These are phyloP conservation scores for Platichthys stellatus DNA, from an alignment of 2,113 vertebrate species.

Conservation along the genomic window DNA sequence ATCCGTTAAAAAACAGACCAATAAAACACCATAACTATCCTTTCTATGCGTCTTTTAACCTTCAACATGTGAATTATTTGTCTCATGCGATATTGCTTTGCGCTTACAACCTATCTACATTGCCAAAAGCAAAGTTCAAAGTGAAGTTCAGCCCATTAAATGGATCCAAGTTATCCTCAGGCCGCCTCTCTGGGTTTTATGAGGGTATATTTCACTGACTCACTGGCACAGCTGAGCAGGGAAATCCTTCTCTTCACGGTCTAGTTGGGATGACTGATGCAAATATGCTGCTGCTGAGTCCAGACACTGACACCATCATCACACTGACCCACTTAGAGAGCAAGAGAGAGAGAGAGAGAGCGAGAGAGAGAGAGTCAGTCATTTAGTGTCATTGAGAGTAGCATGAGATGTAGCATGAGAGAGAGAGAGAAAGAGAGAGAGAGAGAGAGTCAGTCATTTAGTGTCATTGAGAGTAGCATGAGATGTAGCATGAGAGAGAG, in stretches of 20 bases:
- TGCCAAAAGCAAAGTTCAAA: conserved; percentile 53
- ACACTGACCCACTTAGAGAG: conserved; percentile 73
- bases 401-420: neutral
- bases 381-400: too few relatives aligned
- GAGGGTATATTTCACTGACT: conserved; percentile 75
- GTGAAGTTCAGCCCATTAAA: conserved; percentile 66
- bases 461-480: too few relatives aligned
- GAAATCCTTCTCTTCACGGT: conserved; percentile 81
- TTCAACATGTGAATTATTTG: conserved; percentile 18
- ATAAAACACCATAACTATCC: conserved; percentile 4
- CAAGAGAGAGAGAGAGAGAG: conserved; percentile 11
- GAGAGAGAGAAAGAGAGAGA: conserved; percentile 15
- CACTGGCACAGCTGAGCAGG: conserved; percentile 77
- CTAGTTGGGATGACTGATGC: conserved; percentile 81
- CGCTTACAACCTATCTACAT: conserved; percentile 38
- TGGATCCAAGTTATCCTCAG: conserved; percentile 58
- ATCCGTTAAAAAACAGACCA: neutral
- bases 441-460: neutral
- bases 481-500: neutral
- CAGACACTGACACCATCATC: conserved; percentile 77
- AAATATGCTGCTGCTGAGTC: conserved; percentile 79
- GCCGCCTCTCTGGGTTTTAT: conserved; percentile 63
- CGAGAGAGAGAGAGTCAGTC: conserved; percentile 7
- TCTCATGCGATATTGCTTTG: conserved; percentile 40
- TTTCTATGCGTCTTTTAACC: conserved; percentile 12